Percentiles rank a stretch among this genome's conserved stretches.
phyloP scores from a whole-genome alignment of 2,888 invertebrate species.

The Cataglyphis rosenhaueri region DNA sequence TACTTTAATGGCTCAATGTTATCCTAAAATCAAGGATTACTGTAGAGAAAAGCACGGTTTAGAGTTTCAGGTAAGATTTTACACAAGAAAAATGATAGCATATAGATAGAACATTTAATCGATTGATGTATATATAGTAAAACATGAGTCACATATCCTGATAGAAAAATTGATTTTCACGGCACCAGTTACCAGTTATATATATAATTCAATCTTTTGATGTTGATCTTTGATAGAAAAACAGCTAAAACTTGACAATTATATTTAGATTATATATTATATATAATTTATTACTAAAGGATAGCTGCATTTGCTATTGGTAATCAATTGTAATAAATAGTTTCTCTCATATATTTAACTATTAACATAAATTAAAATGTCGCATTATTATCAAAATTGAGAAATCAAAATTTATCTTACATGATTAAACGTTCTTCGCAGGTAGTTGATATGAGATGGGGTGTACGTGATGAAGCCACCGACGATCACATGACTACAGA shows the following conservation, averaged over 20 bases:
- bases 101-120: not conserved
- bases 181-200: conserved; percentile 69
- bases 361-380: not conserved
- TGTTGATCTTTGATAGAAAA: conserved; percentile 4
- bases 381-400: not conserved
- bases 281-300: not conserved
- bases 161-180: conserved; percentile 68
- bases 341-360: not conserved
- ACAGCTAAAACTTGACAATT: not conserved
- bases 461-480: conserved; percentile 98
- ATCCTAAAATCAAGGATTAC: conserved; percentile 98
- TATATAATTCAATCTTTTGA: conserved; percentile 7
- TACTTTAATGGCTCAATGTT: conserved; percentile 98
- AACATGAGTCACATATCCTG: conserved; percentile 59
- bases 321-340: conserved; percentile 10
- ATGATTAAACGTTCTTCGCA: conserved; percentile 80
- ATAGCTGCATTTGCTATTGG: not conserved
- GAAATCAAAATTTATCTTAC: conserved; percentile 16
- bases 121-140: conserved; percentile 10
- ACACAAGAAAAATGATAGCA: not conserved
- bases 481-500: conserved; percentile 99
- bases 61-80: conserved; percentile 94
- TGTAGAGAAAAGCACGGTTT: conserved; percentile 98
- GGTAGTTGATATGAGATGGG: conserved; percentile 99
- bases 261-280: not conserved